Conservation (phyloP, 2,113 vertebrate genomes). For the Dinomys branickii region DNA sequence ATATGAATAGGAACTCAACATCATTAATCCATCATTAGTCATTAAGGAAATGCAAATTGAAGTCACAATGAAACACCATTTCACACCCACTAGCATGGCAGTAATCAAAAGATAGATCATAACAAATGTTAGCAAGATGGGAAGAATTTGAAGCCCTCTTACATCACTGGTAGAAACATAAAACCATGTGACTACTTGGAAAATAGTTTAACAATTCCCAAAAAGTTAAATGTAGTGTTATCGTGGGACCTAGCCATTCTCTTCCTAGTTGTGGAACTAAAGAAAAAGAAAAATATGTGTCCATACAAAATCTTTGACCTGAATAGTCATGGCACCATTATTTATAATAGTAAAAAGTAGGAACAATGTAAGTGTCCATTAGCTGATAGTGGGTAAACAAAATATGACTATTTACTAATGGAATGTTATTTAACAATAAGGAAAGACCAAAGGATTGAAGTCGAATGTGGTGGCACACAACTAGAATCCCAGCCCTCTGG, state of each 20-base stretch:
- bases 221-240: not conserved
- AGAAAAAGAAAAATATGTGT: not conserved
- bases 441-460: not conserved
- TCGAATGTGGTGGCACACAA: not conserved
- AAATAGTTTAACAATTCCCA: not conserved
- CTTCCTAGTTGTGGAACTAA: not conserved
- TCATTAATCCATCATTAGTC: not conserved
- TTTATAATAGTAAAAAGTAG: not conserved
- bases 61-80: not conserved
- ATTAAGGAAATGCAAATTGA: not conserved
- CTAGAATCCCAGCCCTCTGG: not conserved
- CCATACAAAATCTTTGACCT: not conserved
- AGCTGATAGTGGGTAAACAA: not conserved
- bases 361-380: not conserved
- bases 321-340: not conserved
- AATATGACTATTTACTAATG: not conserved
- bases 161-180: not conserved
- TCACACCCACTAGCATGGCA: not conserved
- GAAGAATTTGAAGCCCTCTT: not conserved
- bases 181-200: not conserved
- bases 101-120: not conserved
- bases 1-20: not conserved
- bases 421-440: not conserved
- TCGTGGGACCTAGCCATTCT: not conserved
- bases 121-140: not conserved